A percentile compares a stretch with the other conserved stretches of the same genome.
Evolutionary conservation across 1,140 invertebrate genomes (phyloP).

Genomic region (Cataglyphis hispanica): DNA sequence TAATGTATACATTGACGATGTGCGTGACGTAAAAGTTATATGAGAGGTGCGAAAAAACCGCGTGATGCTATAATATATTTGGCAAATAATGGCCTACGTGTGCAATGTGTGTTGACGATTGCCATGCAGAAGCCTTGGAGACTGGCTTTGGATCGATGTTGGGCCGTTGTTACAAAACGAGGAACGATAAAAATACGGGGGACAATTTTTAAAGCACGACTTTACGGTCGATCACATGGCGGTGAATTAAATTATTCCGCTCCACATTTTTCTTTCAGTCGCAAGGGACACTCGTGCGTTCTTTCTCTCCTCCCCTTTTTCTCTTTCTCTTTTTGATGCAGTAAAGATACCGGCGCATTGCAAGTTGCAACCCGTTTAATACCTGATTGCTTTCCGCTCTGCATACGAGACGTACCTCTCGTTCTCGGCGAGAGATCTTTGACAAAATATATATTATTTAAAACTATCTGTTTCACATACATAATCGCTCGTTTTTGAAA

Average conservation of each 20-base stretch:
- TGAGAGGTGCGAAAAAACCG: background rate
- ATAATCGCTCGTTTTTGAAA: slow-evolving; percentile 34
- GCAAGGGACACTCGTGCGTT: background rate
- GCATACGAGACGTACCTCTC: background rate
- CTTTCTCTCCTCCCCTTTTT: background rate
- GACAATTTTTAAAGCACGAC: slow-evolving; percentile 57
- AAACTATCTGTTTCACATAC: background rate
- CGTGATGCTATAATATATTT: slow-evolving; percentile 36
- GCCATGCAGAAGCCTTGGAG: background rate
- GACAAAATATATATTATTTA: slow-evolving; percentile 41
- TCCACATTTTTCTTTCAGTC: slow-evolving; percentile 58
- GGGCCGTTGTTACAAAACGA: slow-evolving; percentile 29
- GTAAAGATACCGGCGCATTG: slow-evolving; percentile 13
- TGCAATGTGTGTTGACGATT: background rate
- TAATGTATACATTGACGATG: background rate
- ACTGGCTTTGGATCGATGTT: slow-evolving; percentile 22
- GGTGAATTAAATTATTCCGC: slow-evolving; percentile 59
- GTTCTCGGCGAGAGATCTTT: slow-evolving; percentile 7
- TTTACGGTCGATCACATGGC: slow-evolving; percentile 59
- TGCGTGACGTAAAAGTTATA: background rate
- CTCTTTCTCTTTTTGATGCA: slow-evolving; percentile 12
- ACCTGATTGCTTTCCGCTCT: slow-evolving; percentile 37
- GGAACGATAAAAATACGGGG: slow-evolving; percentile 38
- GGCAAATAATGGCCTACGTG: slow-evolving; percentile 3
- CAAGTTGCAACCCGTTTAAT: slow-evolving; percentile 56